These are phyloP conservation scores for Sycophila sp. DNA, from an alignment of 1,140 invertebrate genomes.

Conservation along the genomic window DNA sequence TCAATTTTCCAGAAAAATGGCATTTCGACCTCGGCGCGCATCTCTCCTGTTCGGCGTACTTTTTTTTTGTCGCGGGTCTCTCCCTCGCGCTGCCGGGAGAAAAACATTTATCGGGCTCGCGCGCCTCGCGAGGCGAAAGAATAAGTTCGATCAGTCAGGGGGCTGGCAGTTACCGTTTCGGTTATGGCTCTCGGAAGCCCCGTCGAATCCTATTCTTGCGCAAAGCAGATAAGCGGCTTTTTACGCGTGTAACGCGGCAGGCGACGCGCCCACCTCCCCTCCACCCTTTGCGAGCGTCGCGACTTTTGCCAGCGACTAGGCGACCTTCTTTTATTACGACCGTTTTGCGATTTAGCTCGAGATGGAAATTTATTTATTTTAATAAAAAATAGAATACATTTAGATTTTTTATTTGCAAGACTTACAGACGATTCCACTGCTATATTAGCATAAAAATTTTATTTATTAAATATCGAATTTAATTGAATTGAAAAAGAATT, in stretches of 20 bases:
- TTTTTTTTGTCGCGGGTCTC: not conserved
- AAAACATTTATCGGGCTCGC: constrained; percentile 32
- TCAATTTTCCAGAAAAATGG: constrained; percentile 62
- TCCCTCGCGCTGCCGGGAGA: not conserved
- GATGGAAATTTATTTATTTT: too few species aligned
- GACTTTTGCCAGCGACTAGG: not conserved
- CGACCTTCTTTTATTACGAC: not conserved
- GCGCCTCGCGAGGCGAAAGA: constrained; percentile 49
- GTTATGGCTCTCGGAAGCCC: constrained; percentile 68
- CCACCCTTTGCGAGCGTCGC: not conserved
- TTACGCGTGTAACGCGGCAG: constrained; percentile 53
- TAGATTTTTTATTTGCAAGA: too few species aligned
- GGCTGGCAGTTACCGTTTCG: constrained; percentile 66
- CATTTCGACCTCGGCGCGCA: constrained; percentile 21
- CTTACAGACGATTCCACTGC: not conserved
- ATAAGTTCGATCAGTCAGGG: constrained; percentile 65
- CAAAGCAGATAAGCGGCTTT: constrained; percentile 65
- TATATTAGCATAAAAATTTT: not conserved
- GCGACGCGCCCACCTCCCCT: constrained; percentile 20
- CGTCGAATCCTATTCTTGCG: constrained; percentile 67
- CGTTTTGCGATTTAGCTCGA: too few species aligned
- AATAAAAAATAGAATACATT: too few species aligned
- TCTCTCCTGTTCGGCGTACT: not conserved
- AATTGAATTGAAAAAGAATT: too few species aligned
- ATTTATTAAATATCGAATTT: too few species aligned